Evolutionary conservation across 2,113 vertebrate species (phyloP).

Genomic region (Macrotus californicus): DNA sequence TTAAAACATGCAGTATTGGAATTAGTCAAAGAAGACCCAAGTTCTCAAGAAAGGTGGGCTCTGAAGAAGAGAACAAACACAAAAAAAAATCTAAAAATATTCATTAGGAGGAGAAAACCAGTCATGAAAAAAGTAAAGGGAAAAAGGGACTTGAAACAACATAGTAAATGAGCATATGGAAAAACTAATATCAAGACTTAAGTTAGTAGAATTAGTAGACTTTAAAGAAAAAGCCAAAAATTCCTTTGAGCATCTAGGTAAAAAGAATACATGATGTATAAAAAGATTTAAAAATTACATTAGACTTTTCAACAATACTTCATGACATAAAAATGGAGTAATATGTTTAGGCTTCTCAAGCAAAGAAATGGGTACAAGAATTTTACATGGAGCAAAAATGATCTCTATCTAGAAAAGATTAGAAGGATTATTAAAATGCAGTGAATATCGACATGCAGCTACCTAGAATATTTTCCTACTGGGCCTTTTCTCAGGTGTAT

Average conservation of each 20-base stretch:
- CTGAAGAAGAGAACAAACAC: neutral
- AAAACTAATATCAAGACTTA: neutral
- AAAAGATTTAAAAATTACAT: neutral
- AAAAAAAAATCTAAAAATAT: neutral
- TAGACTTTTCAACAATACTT: neutral
- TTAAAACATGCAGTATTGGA: neutral
- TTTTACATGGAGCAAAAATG: neutral
- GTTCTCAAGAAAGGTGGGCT: neutral
- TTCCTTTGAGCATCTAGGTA: neutral
- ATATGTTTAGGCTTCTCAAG: neutral
- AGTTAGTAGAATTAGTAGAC: neutral
- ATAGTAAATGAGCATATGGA: neutral
- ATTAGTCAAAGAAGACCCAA: neutral
- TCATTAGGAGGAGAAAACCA: neutral
- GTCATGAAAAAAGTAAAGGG: neutral
- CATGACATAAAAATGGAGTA: neutral
- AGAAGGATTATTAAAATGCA: neutral
- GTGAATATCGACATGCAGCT: neutral
- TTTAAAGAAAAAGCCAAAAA: neutral
- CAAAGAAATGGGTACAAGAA: neutral
- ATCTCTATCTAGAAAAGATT: neutral
- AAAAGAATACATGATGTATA: neutral
- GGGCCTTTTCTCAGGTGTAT: neutral
- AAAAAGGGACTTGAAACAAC: neutral
- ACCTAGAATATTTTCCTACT: neutral